Evolutionary conservation across 2,888 invertebrate genomes (phyloP).

Genomic region (Andrena minutula): DNA sequence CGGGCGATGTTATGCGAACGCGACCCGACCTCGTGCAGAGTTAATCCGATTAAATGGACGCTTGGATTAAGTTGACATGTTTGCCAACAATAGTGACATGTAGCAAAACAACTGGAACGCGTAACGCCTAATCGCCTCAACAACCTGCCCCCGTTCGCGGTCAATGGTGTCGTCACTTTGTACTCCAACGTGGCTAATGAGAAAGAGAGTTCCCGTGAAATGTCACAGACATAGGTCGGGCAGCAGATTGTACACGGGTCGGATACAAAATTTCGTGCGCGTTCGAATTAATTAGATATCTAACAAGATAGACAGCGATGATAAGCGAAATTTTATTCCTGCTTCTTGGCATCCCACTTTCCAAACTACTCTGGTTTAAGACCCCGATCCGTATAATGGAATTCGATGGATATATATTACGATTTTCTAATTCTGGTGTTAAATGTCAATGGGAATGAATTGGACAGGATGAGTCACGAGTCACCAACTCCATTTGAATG

Average conservation of each 20-base stretch:
- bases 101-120: not conserved
- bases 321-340: constrained; percentile 7
- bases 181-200: not conserved
- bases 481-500: not conserved
- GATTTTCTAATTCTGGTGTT: constrained; percentile 4
- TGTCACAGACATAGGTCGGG: not conserved
- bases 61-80: constrained; percentile 20
- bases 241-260: not conserved
- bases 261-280: not conserved
- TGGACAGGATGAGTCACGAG: not conserved
- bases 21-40: constrained; percentile 2
- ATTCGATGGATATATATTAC: not conserved
- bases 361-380: constrained; percentile 4
- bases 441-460: not conserved
- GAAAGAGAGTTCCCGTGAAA: not conserved
- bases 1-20: not conserved
- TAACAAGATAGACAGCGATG: not conserved
- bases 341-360: not conserved
- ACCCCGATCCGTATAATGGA: not conserved
- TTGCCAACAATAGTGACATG: constrained; percentile 32
- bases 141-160: not conserved
- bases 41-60: constrained; percentile 45
- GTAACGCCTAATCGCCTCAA: not conserved
- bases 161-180: too few species aligned
- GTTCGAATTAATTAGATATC: constrained; percentile 5